Percentiles rank a stretch among this genome's conserved stretches.
These are phyloP conservation scores for Sinosuthora webbiana DNA, from an alignment of 2,113 vertebrate species.

Conservation along the genomic window DNA sequence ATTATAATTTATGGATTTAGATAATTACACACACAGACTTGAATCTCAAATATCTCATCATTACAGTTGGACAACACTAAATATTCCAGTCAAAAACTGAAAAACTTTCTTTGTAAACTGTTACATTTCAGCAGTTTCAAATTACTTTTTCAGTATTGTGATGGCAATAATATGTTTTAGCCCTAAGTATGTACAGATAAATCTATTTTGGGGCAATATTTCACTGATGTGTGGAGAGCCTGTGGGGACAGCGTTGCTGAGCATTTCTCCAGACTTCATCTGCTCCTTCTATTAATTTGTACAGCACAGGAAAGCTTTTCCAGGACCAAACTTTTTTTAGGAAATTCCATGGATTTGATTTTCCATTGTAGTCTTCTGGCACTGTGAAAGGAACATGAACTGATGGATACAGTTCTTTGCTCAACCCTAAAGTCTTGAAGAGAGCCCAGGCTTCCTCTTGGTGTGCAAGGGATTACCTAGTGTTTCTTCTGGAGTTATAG, in stretches of 20 bases:
- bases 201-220: not conserved
- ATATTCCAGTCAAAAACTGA: not conserved
- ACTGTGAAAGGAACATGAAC: not conserved
- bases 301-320: not conserved
- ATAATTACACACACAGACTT: not conserved
- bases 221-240: not conserved
- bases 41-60: not conserved
- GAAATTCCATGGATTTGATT: not conserved
- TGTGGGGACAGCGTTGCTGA: not conserved
- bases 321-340: not conserved
- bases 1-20: conserved; percentile 19
- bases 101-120: not conserved
- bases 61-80: not conserved
- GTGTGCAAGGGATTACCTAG: not conserved
- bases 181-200: not conserved
- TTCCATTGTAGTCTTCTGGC: not conserved
- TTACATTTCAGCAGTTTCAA: not conserved
- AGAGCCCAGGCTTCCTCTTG: not conserved
- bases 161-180: not conserved
- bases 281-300: not conserved
- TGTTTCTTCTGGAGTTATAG: not conserved
- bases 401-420: not conserved
- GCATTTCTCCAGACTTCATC: not conserved
- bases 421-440: not conserved
- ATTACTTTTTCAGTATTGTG: not conserved